Base-by-base conservation (phyloP, 2,113 vertebrate genomes). In the Pluvianellus socialis region DNA sequence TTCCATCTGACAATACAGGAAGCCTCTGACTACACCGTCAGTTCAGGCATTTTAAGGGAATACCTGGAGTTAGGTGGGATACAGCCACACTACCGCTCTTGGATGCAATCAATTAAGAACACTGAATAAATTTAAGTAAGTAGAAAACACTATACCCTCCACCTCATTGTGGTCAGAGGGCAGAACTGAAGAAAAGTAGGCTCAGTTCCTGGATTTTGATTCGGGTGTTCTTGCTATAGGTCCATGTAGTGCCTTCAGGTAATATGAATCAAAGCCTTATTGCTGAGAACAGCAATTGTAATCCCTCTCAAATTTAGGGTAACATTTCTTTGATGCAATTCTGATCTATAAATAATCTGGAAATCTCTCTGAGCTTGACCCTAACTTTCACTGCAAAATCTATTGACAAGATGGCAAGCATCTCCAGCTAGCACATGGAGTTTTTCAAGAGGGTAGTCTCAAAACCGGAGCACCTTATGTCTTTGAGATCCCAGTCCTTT, bases 281-380 rank as follows among this genome's bases (percentile, higher is more conserved):
- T 90, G 87, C 87, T 95, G 65, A 94, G 83, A 94, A 84, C 91
- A 87, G 89, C 77, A 92, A 53, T 18, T 66, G 35, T 40, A 94
- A 87, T 83, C 47, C 9, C 53, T 86, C 53, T 77, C 32, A 86
- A 82, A 92, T 92, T 94, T 89, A 97, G 77, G 63, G 66, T 80
- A 96, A 73, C 47, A 28, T 91, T 85, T 80, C 62, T 90, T 96
- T 92, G 71, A 91, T 92, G 74, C n/a, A 89, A 66, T 30, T 52
- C n/a, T 84, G 77, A 91, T 68, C 84, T 90, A 90, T 33, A 88
- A 93, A 94, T 86, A 85, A 89, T 24, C 40, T 44, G 80, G 45
- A 94, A 94, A 92, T 75, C 24, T 91, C 55, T 79, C 70, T 71
- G 82, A 94, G 85, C 28, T 55, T 79, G 82, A 77, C 84, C 44